Evolutionary conservation across 2,888 invertebrate species (phyloP).

Genomic region (Willowsia nigromaculata): DNA sequence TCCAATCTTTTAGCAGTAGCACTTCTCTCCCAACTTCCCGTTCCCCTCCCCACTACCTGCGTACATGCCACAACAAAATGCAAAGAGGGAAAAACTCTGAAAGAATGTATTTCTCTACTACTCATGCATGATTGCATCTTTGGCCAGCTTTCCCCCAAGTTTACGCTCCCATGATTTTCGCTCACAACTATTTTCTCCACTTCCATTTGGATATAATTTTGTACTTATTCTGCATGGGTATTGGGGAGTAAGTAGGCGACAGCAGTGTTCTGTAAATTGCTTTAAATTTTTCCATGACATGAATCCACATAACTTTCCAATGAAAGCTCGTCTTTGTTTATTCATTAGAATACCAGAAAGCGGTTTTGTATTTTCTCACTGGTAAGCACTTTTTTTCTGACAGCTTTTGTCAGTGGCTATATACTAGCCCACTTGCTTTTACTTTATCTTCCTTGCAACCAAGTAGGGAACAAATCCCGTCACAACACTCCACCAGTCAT

Average conservation of each 20-base stretch:
- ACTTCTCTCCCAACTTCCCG: background rate
- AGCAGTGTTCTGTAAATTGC: conserved; percentile 57
- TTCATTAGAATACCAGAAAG: background rate
- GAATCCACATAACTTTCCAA: conserved; percentile 13
- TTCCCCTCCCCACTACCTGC: background rate
- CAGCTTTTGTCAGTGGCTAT: background rate
- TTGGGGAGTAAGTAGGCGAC: background rate
- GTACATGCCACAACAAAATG: background rate
- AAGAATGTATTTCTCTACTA: conserved; percentile 14
- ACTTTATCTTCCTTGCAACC: background rate
- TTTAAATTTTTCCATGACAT: conserved; percentile 62
- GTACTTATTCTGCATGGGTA: background rate
- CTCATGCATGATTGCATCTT: conserved; percentile 64
- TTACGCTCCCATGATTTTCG: conserved; percentile 44
- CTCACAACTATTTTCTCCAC: background rate
- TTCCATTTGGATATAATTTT: background rate
- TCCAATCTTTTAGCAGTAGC: background rate
- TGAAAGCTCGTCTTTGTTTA: background rate
- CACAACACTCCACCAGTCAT: background rate
- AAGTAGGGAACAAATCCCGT: conserved; percentile 28
- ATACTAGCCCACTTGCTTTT: background rate
- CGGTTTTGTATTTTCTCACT: background rate
- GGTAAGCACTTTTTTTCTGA: background rate
- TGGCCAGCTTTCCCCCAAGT: conserved; percentile 59
- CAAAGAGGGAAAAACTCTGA: background rate